Percentiles rank a stretch among this genome's conserved stretches.
Evolutionary conservation across 2,797 vertebrate species (phyloP).

Genomic region (Peromyscus attwateri): DNA sequence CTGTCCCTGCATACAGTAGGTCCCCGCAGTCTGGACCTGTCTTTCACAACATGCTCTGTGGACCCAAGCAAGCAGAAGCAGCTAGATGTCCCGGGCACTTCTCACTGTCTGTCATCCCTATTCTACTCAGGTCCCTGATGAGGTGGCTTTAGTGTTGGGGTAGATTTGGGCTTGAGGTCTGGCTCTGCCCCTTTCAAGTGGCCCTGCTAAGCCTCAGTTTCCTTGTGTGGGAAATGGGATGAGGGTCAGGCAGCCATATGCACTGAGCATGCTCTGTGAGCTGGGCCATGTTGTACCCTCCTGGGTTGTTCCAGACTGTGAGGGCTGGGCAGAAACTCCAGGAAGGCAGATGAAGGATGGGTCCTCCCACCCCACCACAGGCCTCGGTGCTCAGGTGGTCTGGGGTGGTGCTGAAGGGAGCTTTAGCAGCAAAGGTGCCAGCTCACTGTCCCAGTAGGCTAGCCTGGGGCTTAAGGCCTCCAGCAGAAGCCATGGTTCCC

Average conservation of each 20-base stretch:
- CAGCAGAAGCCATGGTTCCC: rapidly evolving
- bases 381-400: rapidly evolving
- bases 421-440: not conserved
- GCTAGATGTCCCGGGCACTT: not conserved
- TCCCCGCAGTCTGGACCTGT: too few relatives aligned
- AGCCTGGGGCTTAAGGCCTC: not conserved
- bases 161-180: not conserved
- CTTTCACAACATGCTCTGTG: not conserved
- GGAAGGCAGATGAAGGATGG: not conserved
- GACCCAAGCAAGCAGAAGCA: not conserved
- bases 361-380: too few relatives aligned
- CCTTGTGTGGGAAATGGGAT: not conserved
- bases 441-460: not conserved
- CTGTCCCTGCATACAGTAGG: too few relatives aligned
- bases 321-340: not conserved
- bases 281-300: not conserved
- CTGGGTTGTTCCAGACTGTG: not conserved
- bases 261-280: not conserved
- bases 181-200: not conserved
- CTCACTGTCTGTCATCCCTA: rapidly evolving
- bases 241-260: not conserved
- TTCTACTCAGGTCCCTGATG: rapidly evolving
- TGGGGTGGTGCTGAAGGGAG: not conserved
- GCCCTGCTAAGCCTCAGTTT: not conserved
- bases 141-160: not conserved